Conservation (phyloP, 2,113 vertebrate genomes). For the Tetraodon nigroviridis region DNA sequence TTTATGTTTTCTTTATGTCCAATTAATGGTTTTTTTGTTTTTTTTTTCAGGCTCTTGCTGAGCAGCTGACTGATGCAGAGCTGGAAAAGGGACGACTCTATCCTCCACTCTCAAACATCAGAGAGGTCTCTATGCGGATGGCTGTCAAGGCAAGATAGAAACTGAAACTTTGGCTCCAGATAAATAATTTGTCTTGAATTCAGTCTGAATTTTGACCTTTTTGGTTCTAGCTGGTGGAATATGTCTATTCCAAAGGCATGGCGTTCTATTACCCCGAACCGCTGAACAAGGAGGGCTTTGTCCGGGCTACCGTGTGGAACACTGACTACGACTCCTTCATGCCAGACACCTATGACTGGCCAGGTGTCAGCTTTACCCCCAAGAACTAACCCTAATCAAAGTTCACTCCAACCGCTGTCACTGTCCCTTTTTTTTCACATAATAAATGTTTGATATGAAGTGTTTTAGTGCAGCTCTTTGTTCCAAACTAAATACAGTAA, state of each 20-base stretch:
- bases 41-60: slow-evolving; percentile 78
- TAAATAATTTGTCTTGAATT: not conserved
- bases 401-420: not conserved
- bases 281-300: slow-evolving; percentile 79
- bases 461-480: too few species aligned
- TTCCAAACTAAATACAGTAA: too few species aligned
- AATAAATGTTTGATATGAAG: too few species aligned
- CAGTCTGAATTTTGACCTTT: too few species aligned
- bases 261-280: slow-evolving; percentile 96
- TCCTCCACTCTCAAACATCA: slow-evolving; percentile 88
- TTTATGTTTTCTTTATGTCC: not conserved
- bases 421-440: slow-evolving; percentile 6
- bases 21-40: slow-evolving; percentile 22
- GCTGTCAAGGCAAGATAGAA: slow-evolving; percentile 83
- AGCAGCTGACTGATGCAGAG: slow-evolving; percentile 84
- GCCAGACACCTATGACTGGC: slow-evolving; percentile 92
- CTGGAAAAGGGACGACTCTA: slow-evolving; percentile 87
- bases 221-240: slow-evolving; percentile 78
- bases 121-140: slow-evolving; percentile 92
- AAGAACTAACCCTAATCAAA: slow-evolving; percentile 49
- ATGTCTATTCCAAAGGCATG: slow-evolving; percentile 89
- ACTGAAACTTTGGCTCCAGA: not conserved
- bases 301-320: slow-evolving; percentile 83
- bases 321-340: slow-evolving; percentile 89
- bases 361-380: slow-evolving; percentile 72